These are phyloP conservation scores for Aphelinus atriplicis DNA, from an alignment of 1,140 invertebrate genomes.

Conservation along the genomic window DNA sequence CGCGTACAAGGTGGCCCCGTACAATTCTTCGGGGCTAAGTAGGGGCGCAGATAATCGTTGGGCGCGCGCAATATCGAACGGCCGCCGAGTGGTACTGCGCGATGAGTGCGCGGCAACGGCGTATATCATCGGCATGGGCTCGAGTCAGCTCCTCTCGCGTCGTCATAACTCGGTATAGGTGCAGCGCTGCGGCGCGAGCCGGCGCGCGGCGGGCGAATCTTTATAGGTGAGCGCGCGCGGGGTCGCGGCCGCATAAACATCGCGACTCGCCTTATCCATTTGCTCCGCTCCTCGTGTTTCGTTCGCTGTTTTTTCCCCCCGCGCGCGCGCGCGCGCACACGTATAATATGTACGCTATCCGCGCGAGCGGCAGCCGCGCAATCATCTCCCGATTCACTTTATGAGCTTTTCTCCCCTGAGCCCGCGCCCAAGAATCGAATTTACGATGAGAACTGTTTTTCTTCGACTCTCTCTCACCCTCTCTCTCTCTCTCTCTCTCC, in stretches of 20 bases:
- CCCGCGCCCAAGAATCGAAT: slow-evolving; percentile 19
- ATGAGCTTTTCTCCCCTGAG: slow-evolving; percentile 21
- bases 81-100: slow-evolving; percentile 1
- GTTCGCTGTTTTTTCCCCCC: background rate
- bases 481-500: background rate
- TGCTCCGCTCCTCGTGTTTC: background rate
- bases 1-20: background rate
- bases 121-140: slow-evolving; percentile 14
- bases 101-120: slow-evolving; percentile 1
- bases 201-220: slow-evolving; percentile 7
- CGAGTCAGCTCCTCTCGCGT: background rate
- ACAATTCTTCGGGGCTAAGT: background rate
- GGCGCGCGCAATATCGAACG: background rate
- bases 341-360: background rate
- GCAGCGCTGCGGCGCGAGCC: background rate
- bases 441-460: slow-evolving; percentile 18
- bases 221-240: slow-evolving; percentile 12
- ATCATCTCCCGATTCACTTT: slow-evolving; percentile 32
- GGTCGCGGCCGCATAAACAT: slow-evolving; percentile 31
- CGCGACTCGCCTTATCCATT: background rate
- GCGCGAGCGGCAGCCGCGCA: background rate
- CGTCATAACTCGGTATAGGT: background rate
- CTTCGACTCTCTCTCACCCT: background rate
- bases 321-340: too few relatives aligned
- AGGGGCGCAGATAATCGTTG: background rate